phyloP scores from a whole-genome alignment of 2,888 invertebrate species.

The Penaeus monodon region DNA sequence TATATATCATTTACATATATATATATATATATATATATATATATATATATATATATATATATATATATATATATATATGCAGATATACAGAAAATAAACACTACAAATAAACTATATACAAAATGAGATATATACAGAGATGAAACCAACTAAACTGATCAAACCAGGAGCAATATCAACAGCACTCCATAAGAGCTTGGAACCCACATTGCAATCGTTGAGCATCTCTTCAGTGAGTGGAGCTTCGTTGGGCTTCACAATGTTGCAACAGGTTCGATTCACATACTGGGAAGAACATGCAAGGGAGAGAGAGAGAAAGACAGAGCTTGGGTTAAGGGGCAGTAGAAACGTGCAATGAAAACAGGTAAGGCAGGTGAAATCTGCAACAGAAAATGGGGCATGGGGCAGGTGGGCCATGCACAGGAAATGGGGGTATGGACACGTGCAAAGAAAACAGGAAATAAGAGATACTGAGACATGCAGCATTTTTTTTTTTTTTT shows the following conservation, averaged over 20 bases:
- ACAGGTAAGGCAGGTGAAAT: too few relatives aligned
- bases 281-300: slow-evolving; percentile 49
- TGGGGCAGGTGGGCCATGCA: too few relatives aligned
- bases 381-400: too few relatives aligned
- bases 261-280: slow-evolving; percentile 44
- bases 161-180: background rate
- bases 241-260: slow-evolving; percentile 73
- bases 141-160: slow-evolving; percentile 1
- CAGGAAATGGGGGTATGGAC: too few relatives aligned
- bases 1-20: too few relatives aligned
- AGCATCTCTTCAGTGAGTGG: slow-evolving; percentile 87
- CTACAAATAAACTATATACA: too few relatives aligned
- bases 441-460: too few relatives aligned
- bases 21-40: background rate
- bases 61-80: background rate
- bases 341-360: background rate
- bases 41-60: background rate
- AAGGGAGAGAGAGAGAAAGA: slow-evolving; percentile 5
- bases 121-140: background rate
- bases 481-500: too few relatives aligned
- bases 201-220: slow-evolving; percentile 81
- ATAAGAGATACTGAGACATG: too few relatives aligned
- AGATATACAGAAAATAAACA: too few relatives aligned
- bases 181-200: too few relatives aligned
- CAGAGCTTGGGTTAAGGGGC: slow-evolving; percentile 7